phyloP scores from a whole-genome alignment of 2,888 invertebrate genomes.

The Sphaerophoria rueppellii region DNA sequence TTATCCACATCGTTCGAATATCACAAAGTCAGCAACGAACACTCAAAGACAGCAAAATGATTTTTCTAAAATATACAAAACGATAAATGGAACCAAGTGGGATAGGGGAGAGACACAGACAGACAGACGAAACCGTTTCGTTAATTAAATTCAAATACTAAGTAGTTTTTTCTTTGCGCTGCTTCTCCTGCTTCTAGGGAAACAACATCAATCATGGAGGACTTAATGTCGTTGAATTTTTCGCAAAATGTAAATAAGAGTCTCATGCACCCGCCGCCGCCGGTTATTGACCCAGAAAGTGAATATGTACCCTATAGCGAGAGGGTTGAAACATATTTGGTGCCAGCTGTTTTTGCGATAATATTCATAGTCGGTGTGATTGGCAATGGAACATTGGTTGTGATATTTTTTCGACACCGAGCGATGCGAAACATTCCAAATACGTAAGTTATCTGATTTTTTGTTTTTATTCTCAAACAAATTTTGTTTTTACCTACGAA shows the following conservation, averaged over 20 bases:
- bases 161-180: not conserved
- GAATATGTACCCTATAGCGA: conserved; percentile 86
- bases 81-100: not conserved
- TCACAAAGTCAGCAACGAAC: not conserved
- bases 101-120: no score
- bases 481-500: not conserved
- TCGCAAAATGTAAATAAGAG: conserved; percentile 31
- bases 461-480: not conserved
- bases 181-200: not conserved
- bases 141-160: not conserved
- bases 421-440: conserved; percentile 96
- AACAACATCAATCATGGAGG: conserved; percentile 52
- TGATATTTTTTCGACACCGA: conserved; percentile 91
- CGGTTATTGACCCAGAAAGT: conserved; percentile 45
- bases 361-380: conserved; percentile 94
- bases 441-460: conserved; percentile 85
- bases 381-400: conserved; percentile 94
- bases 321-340: conserved; percentile 92
- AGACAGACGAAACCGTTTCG: not conserved
- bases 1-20: not conserved
- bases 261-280: not conserved
- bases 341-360: conserved; percentile 92
- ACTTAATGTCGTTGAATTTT: conserved; percentile 35
- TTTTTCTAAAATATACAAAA: conserved; percentile 15
- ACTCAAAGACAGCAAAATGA: conserved; percentile 27